Evolutionary conservation across 2,797 vertebrate species (phyloP).

Genomic region (Cichlasoma orientale): DNA sequence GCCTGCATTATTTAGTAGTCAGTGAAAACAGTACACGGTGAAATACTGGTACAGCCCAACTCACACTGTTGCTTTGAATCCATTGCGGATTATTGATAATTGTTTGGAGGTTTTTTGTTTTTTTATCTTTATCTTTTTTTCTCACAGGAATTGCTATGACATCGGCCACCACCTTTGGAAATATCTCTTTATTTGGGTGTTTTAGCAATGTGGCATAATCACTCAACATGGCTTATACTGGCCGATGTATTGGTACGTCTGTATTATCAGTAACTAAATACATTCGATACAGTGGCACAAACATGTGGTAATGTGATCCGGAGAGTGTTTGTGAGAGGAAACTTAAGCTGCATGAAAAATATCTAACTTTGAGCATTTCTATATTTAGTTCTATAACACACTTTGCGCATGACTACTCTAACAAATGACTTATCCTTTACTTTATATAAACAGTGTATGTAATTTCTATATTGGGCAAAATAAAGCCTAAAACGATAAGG

Average conservation of each 20-base stretch:
- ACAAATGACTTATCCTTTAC: background rate
- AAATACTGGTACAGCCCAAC: background rate
- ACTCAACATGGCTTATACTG: background rate
- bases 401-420: background rate
- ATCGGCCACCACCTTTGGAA: background rate
- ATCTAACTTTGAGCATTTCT: background rate
- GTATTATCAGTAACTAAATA: background rate
- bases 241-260: background rate
- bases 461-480: background rate
- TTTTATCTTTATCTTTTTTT: background rate
- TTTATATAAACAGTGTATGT: background rate
- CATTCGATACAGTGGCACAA: background rate
- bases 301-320: background rate
- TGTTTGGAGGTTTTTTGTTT: background rate
- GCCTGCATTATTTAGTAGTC: slow-evolving; percentile 5
- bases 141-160: background rate
- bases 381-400: accelerated
- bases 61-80: background rate
- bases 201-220: background rate
- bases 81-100: background rate
- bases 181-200: background rate
- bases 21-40: background rate
- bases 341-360: background rate
- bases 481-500: background rate
- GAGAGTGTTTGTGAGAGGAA: background rate